phyloP scores from a whole-genome alignment of 2,797 vertebrate species.

The Ataeniobius toweri region DNA sequence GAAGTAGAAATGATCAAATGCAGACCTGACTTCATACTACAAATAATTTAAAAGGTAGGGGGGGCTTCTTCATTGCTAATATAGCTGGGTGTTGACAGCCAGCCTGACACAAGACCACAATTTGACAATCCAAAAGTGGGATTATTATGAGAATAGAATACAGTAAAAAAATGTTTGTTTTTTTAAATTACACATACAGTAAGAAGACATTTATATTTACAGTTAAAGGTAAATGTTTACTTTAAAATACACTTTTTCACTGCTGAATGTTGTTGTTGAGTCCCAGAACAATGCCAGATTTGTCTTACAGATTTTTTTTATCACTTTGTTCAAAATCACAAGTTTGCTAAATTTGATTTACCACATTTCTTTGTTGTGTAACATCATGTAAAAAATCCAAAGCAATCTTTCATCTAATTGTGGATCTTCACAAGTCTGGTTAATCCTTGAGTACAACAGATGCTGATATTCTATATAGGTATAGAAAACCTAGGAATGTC shows the following conservation, averaged over 20 bases:
- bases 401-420: background rate
- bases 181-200: background rate
- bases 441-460: background rate
- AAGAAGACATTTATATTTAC: background rate
- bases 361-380: no score
- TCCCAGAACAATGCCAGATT: background rate
- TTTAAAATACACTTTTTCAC: background rate
- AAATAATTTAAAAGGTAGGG: background rate
- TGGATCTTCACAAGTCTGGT: background rate
- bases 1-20: background rate
- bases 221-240: no score
- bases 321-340: background rate
- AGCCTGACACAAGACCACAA: background rate
- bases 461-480: background rate
- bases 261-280: background rate
- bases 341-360: background rate
- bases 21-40: background rate
- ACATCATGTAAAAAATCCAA: no score
- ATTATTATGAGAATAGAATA: background rate
- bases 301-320: background rate
- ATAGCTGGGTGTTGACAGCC: background rate
- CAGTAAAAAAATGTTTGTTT: background rate
- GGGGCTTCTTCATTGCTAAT: background rate
- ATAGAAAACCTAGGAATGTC: background rate
- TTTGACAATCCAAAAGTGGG: background rate